Percentiles rank a stretch among this genome's conserved stretches.
Conservation (phyloP, 2,888 invertebrate genomes). For the Amphipyra berbera region DNA sequence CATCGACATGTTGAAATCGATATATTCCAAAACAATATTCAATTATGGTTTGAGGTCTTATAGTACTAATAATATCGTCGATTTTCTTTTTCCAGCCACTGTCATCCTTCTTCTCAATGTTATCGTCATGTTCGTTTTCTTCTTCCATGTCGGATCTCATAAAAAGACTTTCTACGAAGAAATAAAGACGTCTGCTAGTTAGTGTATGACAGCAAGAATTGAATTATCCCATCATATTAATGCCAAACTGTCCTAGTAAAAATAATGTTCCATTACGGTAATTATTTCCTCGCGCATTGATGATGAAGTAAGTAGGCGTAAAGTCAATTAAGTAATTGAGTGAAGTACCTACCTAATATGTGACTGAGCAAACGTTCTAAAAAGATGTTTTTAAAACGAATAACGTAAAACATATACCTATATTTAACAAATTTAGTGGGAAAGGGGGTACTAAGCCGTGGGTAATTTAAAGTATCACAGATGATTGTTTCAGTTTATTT, state of each 20-base stretch:
- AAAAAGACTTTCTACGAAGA: neutral
- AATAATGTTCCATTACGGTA: constrained; percentile 26
- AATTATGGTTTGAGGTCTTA: constrained; percentile 26
- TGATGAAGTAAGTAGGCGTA: constrained; percentile 25
- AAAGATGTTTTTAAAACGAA: too few relatives aligned
- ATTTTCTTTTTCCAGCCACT: constrained; percentile 10
- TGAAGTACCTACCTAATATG: too few relatives aligned
- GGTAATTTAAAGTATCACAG: too few relatives aligned
- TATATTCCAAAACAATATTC: constrained; percentile 39
- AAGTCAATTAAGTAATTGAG: constrained; percentile 18
- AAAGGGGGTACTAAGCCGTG: too few relatives aligned
- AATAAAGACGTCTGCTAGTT: constrained; percentile 21
- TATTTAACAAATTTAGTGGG: too few relatives aligned
- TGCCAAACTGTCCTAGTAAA: constrained; percentile 18
- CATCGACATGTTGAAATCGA: constrained; percentile 37
- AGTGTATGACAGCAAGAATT: neutral
- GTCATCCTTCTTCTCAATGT: constrained; percentile 12
- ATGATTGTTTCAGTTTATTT: too few relatives aligned
- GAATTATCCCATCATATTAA: neutral
- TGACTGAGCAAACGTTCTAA: too few relatives aligned
- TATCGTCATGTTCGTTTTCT: constrained; percentile 20
- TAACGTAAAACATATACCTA: too few relatives aligned
- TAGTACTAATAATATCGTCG: constrained; percentile 6
- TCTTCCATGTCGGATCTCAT: constrained; percentile 25
- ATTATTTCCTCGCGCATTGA: constrained; percentile 9